A percentile compares a stretch with the other conserved stretches of the same genome.
These are phyloP conservation scores for Papilio polytes DNA, from an alignment of 1,140 invertebrate species.

Conservation along the genomic window DNA sequence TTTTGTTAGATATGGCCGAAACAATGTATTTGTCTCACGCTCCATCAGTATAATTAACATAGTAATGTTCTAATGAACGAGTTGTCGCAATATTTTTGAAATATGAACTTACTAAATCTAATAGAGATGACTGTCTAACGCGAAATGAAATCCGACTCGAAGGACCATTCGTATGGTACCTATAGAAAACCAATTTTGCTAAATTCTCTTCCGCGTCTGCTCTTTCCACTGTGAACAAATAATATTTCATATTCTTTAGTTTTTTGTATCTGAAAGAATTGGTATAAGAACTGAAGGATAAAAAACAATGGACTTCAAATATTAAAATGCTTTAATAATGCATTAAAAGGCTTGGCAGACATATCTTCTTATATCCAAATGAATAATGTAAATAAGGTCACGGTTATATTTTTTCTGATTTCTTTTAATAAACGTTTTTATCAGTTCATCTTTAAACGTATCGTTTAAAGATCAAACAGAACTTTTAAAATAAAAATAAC, in stretches of 20 bases:
- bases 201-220: no score
- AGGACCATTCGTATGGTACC: no score
- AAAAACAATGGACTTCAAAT: background rate
- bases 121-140: background rate
- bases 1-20: background rate
- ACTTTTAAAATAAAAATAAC: background rate
- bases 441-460: background rate
- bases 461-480: background rate
- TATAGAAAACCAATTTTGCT: no score
- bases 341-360: background rate
- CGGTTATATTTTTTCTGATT: constrained; percentile 13
- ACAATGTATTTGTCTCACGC: background rate
- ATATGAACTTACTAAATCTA: background rate
- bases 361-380: background rate
- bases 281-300: background rate
- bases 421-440: constrained; percentile 4
- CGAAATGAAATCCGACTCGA: no score
- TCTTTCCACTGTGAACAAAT: no score
- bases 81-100: background rate
- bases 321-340: background rate
- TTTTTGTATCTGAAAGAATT: background rate
- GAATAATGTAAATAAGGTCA: constrained; percentile 18
- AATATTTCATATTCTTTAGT: background rate
- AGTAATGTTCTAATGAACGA: background rate
- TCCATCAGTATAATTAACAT: background rate